phyloP scores from a whole-genome alignment of 2,888 invertebrate species.

The Phalera bucephala region DNA sequence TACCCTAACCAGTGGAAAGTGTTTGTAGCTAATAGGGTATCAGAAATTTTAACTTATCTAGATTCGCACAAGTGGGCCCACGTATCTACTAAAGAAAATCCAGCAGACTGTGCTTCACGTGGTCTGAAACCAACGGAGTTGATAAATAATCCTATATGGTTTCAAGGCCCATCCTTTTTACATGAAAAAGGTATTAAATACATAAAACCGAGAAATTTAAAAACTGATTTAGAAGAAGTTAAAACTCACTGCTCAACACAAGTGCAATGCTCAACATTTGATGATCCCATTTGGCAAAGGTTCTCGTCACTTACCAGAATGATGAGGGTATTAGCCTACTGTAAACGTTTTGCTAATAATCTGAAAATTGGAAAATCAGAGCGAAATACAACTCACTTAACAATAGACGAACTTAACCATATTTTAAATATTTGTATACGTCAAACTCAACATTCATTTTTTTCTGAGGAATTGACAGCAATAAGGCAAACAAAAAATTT shows the following conservation, averaged over 20 bases:
- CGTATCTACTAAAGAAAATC: conserved; percentile 13
- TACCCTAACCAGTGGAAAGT: conserved; percentile 15
- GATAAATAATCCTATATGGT: conserved; percentile 1
- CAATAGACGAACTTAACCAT: neutral
- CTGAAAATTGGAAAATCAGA: neutral
- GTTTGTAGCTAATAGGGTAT: conserved; percentile 15
- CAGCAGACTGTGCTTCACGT: conserved; percentile 22
- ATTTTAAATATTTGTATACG: neutral
- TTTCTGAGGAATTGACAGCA: conserved; percentile 7
- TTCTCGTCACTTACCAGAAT: conserved; percentile 1
- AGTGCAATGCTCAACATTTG: no score
- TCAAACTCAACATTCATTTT: conserved; percentile 5
- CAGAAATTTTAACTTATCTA: conserved; percentile 11
- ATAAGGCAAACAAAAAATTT: conserved; percentile 4
- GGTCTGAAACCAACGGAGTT: conserved; percentile 8
- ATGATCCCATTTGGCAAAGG: neutral
- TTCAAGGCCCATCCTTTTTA: conserved; percentile 3
- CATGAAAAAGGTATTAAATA: neutral
- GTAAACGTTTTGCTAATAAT: neutral
- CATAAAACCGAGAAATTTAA: neutral
- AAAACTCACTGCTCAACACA: neutral
- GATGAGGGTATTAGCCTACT: conserved; percentile 6
- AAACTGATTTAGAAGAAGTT: neutral
- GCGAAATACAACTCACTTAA: no score
- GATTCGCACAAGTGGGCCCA: conserved; percentile 11